Evolutionary conservation across 2,797 vertebrate species (phyloP).

Genomic region (Astyanax mexicanus): DNA sequence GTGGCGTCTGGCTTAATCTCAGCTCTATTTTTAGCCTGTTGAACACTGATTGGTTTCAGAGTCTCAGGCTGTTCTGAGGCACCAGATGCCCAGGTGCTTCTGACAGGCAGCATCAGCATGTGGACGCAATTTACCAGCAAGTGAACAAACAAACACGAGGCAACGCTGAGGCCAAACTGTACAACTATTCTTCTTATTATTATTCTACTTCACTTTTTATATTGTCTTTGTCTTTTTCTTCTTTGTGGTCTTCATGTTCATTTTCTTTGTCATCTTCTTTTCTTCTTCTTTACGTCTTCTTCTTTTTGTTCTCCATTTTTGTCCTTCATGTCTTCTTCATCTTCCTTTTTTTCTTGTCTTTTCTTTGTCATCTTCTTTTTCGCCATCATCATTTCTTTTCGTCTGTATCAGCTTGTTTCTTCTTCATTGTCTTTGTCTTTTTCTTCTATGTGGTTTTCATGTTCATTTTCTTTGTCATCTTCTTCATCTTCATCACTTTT

Average conservation of each 20-base stretch:
- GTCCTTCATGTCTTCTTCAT: background rate
- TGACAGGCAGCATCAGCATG: constrained; percentile 30
- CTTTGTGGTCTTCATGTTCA: too few species aligned
- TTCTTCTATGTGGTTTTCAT: too few species aligned
- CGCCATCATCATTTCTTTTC: too few species aligned
- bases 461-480: too few species aligned
- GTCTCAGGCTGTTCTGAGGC: constrained; percentile 37
- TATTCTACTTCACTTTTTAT: too few species aligned
- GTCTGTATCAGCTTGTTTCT: too few species aligned
- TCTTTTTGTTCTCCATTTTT: background rate
- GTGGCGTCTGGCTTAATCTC: constrained; percentile 35
- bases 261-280: too few species aligned
- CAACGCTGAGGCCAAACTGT: background rate
- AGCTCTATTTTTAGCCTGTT: constrained; percentile 43
- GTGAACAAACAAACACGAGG: constrained; percentile 24
- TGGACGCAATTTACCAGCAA: constrained; percentile 31
- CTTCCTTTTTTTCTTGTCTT: background rate
- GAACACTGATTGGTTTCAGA: constrained; percentile 26
- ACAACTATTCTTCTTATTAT: too few species aligned
- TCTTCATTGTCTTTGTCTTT: too few species aligned
- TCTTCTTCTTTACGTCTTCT: too few species aligned
- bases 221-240: too few species aligned
- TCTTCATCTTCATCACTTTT: too few species aligned
- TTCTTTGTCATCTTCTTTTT: background rate
- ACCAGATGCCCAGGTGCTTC: constrained; percentile 24